Evolutionary conservation across 2,113 vertebrate species (phyloP), one percentile per base, ranked within the genome.

Genomic region (Pholis gunnellus): DNA sequence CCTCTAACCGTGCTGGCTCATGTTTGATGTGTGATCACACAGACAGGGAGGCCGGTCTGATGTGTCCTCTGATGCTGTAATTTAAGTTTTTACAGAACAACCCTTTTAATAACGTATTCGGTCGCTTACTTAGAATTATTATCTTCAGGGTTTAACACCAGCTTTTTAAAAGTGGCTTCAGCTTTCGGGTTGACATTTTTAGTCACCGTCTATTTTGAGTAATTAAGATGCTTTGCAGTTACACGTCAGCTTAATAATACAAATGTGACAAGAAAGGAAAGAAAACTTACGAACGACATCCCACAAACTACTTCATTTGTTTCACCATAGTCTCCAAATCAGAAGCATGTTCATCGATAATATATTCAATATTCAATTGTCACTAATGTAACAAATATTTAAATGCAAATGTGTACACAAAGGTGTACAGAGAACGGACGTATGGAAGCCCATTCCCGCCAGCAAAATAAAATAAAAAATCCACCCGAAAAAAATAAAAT

Each of bases 21-120:
- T 66, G 73, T 79, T 65, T 83, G 76, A 76, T 83, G 79, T 79
- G 69, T 67, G 66, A 59, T 64, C 15, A 25, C 63, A 36, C 63
- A 72, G 81, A 29, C 38, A 48, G 63, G 54, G 18, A 46, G 50
- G 68, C 22, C n/a, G 64, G 6, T 52, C 63, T 44, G 8, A 54
- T 68, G 29, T 63, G 46, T 56, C 52, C 18, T 36, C 71, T 60
- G 63, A 31, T 68, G 63, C 75, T 87, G 79, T 88, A 71, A 83
- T 86, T 87, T 64, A 42, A 10, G 40, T 42, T 10, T 42, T 42
- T 42, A 42, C 40, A 42, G 11, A 44, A 44, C 42, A 44, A 14
- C 46, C 68, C 40, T 76, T 76, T 5, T 76, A 70, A 79, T 79
- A 56, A 85, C 5, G 5, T 46, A 20, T 67, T 36, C 13, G 29